phyloP scores from a whole-genome alignment of 2,113 vertebrate species.

The Leucosticte australis region DNA sequence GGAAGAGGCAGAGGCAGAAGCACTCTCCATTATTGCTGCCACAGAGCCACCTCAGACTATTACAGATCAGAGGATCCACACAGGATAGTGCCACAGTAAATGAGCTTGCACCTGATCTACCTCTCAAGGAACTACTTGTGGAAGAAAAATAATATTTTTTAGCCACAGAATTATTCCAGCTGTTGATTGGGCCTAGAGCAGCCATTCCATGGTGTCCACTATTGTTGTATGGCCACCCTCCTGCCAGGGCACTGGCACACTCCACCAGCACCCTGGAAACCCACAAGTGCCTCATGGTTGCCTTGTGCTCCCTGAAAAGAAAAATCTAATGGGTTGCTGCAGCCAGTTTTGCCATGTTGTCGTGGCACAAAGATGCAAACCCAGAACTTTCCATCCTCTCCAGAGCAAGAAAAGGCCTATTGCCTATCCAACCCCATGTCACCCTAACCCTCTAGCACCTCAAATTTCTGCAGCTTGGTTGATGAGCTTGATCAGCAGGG shows the following conservation, averaged over 20 bases:
- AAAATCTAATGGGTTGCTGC: neutral
- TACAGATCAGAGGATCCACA: neutral
- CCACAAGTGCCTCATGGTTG: neutral
- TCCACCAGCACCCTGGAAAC: neutral
- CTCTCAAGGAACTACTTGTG: neutral
- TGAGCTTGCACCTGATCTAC: neutral
- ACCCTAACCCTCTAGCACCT: neutral
- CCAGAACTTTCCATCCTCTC: neutral
- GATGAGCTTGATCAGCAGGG: neutral
- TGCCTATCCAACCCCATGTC: neutral
- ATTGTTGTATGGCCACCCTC: neutral
- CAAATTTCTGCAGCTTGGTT: neutral
- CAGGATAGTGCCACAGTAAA: neutral
- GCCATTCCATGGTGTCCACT: accelerated
- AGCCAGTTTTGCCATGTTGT: neutral
- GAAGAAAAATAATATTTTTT: neutral
- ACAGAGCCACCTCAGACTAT: neutral
- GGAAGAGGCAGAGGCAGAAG: neutral
- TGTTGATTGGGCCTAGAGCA: neutral
- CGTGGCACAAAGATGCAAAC: no score
- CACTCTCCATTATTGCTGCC: neutral
- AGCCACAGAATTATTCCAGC: neutral
- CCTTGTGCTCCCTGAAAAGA: neutral
- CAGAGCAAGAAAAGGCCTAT: neutral
- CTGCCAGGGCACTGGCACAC: accelerated